phyloP scores from a whole-genome alignment of 1,140 invertebrate genomes.

The Sinonovacula constricta region DNA sequence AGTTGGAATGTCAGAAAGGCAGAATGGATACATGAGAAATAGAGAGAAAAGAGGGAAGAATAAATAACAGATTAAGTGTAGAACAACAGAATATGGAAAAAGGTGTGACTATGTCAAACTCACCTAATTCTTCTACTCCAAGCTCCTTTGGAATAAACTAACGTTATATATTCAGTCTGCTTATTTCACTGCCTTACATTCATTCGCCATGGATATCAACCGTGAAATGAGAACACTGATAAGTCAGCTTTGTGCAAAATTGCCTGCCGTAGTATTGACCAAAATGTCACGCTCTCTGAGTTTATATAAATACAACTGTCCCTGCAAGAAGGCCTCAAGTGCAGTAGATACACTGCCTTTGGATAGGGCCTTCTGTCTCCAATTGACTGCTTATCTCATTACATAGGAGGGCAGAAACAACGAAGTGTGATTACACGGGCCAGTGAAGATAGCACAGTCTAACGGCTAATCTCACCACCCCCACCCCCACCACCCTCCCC shows the following conservation, averaged over 20 bases:
- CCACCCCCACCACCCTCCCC: too few relatives aligned
- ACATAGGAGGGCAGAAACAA: background rate
- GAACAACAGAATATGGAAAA: too few relatives aligned
- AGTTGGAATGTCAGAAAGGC: too few relatives aligned
- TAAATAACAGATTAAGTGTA: too few relatives aligned
- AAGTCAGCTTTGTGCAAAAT: constrained; percentile 30
- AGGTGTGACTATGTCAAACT: background rate
- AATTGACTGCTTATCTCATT: background rate
- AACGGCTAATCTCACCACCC: too few relatives aligned
- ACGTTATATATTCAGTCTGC: too few relatives aligned
- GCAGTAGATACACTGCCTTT: background rate
- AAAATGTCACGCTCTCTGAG: constrained; percentile 46
- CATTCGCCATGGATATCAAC: constrained; percentile 11
- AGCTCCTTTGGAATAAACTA: too few relatives aligned
- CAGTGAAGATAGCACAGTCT: background rate
- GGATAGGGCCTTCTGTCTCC: background rate
- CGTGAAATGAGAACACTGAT: constrained; percentile 29
- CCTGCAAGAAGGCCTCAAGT: background rate
- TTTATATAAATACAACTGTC: constrained; percentile 27
- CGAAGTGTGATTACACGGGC: background rate
- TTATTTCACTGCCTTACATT: too few relatives aligned
- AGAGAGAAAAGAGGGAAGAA: too few relatives aligned
- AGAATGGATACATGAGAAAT: too few relatives aligned
- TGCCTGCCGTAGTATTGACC: constrained; percentile 40
- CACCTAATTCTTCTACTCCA: background rate